A percentile compares a stretch with the other conserved stretches of the same genome.
These are phyloP conservation scores for Callionymus lyra DNA, from an alignment of 2,113 vertebrate genomes.

Conservation along the genomic window DNA sequence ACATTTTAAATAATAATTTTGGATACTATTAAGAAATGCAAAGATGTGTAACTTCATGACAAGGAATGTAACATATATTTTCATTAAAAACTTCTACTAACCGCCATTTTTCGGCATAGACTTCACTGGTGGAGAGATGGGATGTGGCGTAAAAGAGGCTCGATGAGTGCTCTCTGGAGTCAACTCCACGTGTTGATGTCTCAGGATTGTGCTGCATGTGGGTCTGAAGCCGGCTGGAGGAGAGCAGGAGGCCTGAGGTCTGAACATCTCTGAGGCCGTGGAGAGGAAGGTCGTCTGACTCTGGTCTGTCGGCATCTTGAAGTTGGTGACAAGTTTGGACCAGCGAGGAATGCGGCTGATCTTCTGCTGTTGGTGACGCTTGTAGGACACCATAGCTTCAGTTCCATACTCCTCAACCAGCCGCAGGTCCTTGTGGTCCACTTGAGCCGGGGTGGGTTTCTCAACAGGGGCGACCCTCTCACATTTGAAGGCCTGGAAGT, in stretches of 20 bases:
- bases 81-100: too few species aligned
- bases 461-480: neutral
- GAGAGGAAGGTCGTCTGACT: neutral
- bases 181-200: too few species aligned
- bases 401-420: constrained; percentile 2
- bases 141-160: too few species aligned
- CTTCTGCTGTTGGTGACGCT: neutral
- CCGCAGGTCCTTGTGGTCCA: constrained; percentile 1
- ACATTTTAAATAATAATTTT: too few species aligned
- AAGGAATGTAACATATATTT: too few species aligned
- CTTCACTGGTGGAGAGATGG: too few species aligned
- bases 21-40: too few species aligned
- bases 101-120: too few species aligned
- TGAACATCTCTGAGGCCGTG: neutral
- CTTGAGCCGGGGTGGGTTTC: neutral
- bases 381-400: constrained; percentile 3
- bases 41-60: too few species aligned
- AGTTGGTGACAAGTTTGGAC: neutral
- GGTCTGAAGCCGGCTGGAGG: neutral
- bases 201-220: neutral
- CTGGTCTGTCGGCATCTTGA: constrained; percentile 20
- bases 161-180: too few species aligned
- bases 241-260: neutral
- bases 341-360: neutral
- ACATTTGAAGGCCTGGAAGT: constrained; percentile 2